Percentiles rank a stretch among this genome's conserved stretches.
These are phyloP conservation scores for Sarcophilus harrisii DNA, from an alignment of 2,797 vertebrate genomes.

Conservation along the genomic window DNA sequence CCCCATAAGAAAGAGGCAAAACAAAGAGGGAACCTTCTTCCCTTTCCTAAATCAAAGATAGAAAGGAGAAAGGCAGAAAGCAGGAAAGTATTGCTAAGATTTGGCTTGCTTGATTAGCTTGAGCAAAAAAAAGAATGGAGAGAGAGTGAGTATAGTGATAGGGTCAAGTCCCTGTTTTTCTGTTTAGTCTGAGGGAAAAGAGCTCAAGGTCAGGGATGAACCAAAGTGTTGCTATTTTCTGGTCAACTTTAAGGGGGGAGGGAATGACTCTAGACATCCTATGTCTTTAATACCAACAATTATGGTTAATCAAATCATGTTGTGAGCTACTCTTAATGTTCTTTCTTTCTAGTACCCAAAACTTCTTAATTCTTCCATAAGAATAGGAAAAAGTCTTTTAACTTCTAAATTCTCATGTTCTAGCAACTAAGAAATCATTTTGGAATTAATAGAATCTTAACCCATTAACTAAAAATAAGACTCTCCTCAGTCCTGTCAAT, in stretches of 20 bases:
- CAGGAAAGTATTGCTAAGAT: neutral
- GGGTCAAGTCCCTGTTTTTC: neutral
- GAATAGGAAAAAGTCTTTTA: neutral
- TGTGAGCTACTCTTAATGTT: too few species aligned
- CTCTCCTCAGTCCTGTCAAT: neutral
- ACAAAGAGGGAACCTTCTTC: neutral
- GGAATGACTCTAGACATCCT: neutral
- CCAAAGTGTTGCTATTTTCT: neutral
- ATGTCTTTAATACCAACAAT: neutral
- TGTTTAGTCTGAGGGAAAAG: neutral
- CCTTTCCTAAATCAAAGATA: neutral
- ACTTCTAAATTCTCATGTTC: neutral
- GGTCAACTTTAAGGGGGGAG: neutral
- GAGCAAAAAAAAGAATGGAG: neutral
- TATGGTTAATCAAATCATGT: neutral
- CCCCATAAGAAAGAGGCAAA: neutral
- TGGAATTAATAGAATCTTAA: neutral
- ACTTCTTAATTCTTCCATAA: neutral
- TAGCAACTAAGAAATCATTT: neutral
- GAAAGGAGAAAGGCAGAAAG: neutral
- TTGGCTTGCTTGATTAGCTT: neutral
- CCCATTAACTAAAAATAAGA: neutral
- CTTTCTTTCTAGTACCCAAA: neutral
- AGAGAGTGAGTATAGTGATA: neutral
- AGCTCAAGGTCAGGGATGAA: neutral